Evolutionary conservation across 2,113 vertebrate species (phyloP).

Genomic region (Pycnonotus jocosus): DNA sequence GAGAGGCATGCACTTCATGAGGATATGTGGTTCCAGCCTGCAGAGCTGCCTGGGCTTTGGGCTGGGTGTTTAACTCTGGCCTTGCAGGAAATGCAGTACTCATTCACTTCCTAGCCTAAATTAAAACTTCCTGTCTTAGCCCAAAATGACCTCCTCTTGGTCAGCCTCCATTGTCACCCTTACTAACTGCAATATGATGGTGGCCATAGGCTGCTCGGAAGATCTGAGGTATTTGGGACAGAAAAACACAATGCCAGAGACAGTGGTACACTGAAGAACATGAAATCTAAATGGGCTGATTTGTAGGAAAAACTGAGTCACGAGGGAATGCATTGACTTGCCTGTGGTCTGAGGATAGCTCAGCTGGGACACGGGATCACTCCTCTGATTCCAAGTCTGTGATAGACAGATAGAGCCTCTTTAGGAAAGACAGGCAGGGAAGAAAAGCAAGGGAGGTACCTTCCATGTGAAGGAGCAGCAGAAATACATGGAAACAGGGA

Average conservation of each 20-base stretch:
- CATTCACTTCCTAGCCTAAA: conserved; percentile 7
- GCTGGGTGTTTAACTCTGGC: not conserved
- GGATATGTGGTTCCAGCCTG: not conserved
- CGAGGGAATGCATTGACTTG: fast-evolving
- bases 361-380: not conserved
- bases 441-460: not conserved
- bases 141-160: not conserved
- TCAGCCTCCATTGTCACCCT: not conserved
- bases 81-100: not conserved
- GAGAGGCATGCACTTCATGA: not conserved
- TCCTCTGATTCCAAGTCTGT: not conserved
- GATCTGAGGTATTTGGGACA: not conserved
- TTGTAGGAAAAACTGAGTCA: not conserved
- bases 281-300: not conserved
- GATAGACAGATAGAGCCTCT: not conserved
- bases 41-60: not conserved
- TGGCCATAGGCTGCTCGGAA: not conserved
- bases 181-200: not conserved
- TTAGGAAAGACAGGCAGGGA: not conserved
- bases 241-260: not conserved
- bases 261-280: not conserved
- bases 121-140: not conserved
- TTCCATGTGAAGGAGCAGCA: not conserved
- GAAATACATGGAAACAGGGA: not conserved
- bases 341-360: not conserved